These are phyloP conservation scores for Troilus luridus DNA, from an alignment of 2,888 invertebrate genomes.

Conservation along the genomic window DNA sequence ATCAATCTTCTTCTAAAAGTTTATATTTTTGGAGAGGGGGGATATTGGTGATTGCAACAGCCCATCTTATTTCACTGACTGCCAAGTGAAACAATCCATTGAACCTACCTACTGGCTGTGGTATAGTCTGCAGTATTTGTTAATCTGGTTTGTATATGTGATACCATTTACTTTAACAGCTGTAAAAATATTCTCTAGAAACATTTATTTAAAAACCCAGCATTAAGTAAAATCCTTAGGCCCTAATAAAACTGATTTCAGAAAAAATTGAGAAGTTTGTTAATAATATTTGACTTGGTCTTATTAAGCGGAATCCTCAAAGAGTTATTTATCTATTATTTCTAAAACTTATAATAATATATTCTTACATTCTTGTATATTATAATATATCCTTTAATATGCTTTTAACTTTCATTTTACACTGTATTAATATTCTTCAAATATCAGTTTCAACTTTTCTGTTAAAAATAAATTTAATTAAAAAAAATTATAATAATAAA, in stretches of 20 bases:
- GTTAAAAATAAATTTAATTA: not conserved
- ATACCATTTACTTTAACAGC: not conserved
- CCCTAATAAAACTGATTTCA: not conserved
- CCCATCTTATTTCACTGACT: too few species aligned
- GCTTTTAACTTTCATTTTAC: not conserved
- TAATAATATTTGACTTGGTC: not conserved
- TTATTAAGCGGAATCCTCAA: not conserved
- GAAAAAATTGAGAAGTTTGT: not conserved
- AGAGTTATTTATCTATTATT: not conserved
- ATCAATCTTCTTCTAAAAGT: not conserved
- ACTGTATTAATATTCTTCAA: not conserved
- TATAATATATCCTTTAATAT: not conserved
- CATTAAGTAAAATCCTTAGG: not conserved
- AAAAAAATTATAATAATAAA: not conserved
- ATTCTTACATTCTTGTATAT: not conserved
- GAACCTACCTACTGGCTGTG: too few species aligned
- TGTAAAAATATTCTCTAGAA: not conserved
- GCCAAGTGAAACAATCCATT: too few species aligned
- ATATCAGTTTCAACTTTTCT: not conserved
- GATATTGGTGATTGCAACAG: too few species aligned
- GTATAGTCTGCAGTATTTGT: too few species aligned
- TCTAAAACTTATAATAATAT: too few species aligned
- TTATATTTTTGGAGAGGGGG: too few species aligned
- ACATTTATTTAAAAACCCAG: not conserved
- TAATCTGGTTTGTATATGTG: too few species aligned